These are phyloP conservation scores for Phoxinus phoxinus DNA, from an alignment of 2,113 vertebrate genomes.

Conservation along the genomic window DNA sequence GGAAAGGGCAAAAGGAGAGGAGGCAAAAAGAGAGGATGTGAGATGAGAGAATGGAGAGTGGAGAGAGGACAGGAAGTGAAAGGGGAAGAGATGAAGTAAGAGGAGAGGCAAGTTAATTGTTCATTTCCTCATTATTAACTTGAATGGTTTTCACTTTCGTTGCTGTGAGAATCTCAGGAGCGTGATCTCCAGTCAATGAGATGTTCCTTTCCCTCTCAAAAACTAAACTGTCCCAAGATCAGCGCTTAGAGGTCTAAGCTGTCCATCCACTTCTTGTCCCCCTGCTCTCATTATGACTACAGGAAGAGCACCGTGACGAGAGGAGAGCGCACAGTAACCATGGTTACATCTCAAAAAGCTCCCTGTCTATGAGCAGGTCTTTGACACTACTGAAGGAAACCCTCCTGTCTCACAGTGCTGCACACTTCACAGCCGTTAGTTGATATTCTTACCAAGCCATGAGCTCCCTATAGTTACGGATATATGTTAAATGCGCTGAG, in stretches of 20 bases:
- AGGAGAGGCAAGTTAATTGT: background rate
- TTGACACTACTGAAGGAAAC: constrained; percentile 43
- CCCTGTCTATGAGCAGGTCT: constrained; percentile 28
- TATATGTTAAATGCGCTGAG: background rate
- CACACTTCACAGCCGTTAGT: constrained; percentile 21
- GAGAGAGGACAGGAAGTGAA: background rate
- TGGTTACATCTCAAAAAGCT: constrained; percentile 53
- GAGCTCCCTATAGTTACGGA: background rate
- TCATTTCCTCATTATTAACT: background rate
- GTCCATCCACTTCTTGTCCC: constrained; percentile 40
- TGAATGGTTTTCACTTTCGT: background rate
- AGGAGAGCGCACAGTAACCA: constrained; percentile 44
- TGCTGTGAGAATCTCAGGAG: background rate
- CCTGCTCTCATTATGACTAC: constrained; percentile 38
- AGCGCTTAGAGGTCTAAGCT: constrained; percentile 24
- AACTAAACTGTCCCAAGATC: constrained; percentile 25
- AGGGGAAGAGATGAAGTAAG: background rate
- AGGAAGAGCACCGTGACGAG: constrained; percentile 20
- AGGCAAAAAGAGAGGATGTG: background rate
- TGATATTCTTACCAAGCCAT: constrained; percentile 2
- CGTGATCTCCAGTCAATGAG: background rate
- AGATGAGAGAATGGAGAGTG: background rate
- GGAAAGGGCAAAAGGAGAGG: background rate
- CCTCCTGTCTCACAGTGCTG: constrained; percentile 7
- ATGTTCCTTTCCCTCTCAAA: background rate